Evolutionary conservation across 1,140 invertebrate species (phyloP).

Genomic region (Achroia grisella): DNA sequence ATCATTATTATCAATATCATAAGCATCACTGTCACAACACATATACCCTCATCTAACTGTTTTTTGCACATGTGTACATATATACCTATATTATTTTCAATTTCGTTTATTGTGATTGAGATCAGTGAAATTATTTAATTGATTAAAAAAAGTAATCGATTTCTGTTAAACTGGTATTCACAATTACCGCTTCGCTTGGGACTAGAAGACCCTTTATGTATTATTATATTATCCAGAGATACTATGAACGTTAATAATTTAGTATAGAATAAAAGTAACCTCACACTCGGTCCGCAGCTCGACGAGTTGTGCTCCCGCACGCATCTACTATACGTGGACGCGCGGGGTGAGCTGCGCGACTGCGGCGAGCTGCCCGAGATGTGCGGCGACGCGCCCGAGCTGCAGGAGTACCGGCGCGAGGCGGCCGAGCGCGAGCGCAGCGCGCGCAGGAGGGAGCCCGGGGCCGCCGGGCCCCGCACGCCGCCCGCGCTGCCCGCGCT

Average conservation of each 20-base stretch:
- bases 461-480: slow-evolving; percentile 78
- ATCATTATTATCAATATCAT: no score
- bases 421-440: slow-evolving; percentile 72
- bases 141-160: no score
- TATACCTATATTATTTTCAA: no score
- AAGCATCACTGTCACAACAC: no score
- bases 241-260: not conserved
- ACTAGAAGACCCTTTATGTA: not conserved
- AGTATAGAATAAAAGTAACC: not conserved
- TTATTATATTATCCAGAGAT: not conserved
- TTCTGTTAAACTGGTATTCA: not conserved
- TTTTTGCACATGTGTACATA: no score
- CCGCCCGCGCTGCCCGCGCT: slow-evolving; percentile 74
- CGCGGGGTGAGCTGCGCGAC: slow-evolving; percentile 85
- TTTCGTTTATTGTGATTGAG: no score
- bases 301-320: slow-evolving; percentile 73
- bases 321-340: slow-evolving; percentile 85
- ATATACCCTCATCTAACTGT: no score
- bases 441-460: slow-evolving; percentile 76
- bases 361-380: slow-evolving; percentile 81
- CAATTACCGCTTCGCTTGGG: not conserved
- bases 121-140: no score
- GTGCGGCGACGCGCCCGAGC: slow-evolving; percentile 80
- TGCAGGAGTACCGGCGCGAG: slow-evolving; percentile 87
- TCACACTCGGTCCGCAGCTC: slow-evolving; percentile 23